Base-by-base conservation (phyloP, 2,888 invertebrate species). In the Cryptosula pallasiana region DNA sequence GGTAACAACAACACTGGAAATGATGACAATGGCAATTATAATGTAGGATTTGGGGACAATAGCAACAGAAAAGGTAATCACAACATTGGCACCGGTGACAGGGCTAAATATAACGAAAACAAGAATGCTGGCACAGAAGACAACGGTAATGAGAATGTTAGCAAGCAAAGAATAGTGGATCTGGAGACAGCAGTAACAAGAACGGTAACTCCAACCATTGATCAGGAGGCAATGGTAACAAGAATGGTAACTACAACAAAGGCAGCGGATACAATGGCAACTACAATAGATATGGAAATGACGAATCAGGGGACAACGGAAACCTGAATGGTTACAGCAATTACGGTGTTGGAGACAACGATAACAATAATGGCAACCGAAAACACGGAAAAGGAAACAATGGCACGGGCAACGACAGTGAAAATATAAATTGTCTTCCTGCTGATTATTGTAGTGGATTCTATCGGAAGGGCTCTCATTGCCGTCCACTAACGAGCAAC, bases 1-100 rank as follows among this genome's bases (percentile, higher is more conserved):
- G 57, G 57, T 5, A 35, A 23, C 34, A 36, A 35, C 45, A 73
- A 71, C 32, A 27, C 29, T 69, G 23, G 35, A 36, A 29, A 36
- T 71, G 35, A 57, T 57, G 57, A 25, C 5, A n/a, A 57, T 57
- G 57, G 57, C 5, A 5, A 45, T 45, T 5, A 16, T 16, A 45
- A 45, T 45, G 45, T 5, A 45, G 5, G 20, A 5, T 5, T 5
- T 13, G 9, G 20, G 5, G 45, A 16, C 16, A 16, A 13, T 13
- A 57, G 57, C 13, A n/a, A 13, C 57, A n/a, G n/a, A 5, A 73
- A 73, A 71, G 76, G 77, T 69, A 78, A 75, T 58, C 74, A 75
- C 55, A 72, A 74, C 13, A 74, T 73, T 13, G 73, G 73, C 29
- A 73, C 73, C 35, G 72, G 58, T 16, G 58, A 58, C 58, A 58